A percentile compares a stretch with the other conserved stretches of the same genome.
Evolutionary conservation across 1,140 invertebrate species (phyloP).

Genomic region (Saccostrea cuccullata): DNA sequence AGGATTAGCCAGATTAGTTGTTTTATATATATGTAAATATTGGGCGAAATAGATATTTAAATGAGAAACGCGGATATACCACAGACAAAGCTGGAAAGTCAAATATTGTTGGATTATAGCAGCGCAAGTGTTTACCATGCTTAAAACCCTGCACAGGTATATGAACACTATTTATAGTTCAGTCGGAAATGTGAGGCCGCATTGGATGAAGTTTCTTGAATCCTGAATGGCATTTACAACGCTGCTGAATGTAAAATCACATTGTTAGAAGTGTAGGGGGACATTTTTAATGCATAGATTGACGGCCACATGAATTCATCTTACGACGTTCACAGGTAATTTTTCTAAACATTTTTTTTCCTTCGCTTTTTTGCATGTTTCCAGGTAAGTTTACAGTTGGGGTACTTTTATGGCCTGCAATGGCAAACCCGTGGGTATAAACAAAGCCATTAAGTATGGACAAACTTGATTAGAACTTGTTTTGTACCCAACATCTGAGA

Average conservation of each 20-base stretch:
- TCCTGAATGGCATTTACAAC: slow-evolving; percentile 10
- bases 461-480: neutral
- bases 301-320: neutral
- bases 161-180: slow-evolving; percentile 4
- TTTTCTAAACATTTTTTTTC: neutral
- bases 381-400: neutral
- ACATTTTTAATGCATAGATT: neutral
- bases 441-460: slow-evolving; percentile 10
- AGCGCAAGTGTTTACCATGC: slow-evolving; percentile 19
- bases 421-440: slow-evolving; percentile 5
- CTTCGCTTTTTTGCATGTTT: neutral
- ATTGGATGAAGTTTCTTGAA: neutral
- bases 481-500: neutral
- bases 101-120: slow-evolving; percentile 31
- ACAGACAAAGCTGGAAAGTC: slow-evolving; percentile 21
- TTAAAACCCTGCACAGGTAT: slow-evolving; percentile 21
- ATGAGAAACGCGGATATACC: neutral
- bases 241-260: neutral
- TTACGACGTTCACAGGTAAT: neutral
- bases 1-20: slow-evolving; percentile 29
- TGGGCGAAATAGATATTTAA: slow-evolving; percentile 33
- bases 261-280: neutral
- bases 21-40: slow-evolving; percentile 14
- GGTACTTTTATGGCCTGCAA: slow-evolving; percentile 17
- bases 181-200: slow-evolving; percentile 7